Conservation (phyloP, 2,113 vertebrate species). For the Brachypteracias leptosomus region DNA sequence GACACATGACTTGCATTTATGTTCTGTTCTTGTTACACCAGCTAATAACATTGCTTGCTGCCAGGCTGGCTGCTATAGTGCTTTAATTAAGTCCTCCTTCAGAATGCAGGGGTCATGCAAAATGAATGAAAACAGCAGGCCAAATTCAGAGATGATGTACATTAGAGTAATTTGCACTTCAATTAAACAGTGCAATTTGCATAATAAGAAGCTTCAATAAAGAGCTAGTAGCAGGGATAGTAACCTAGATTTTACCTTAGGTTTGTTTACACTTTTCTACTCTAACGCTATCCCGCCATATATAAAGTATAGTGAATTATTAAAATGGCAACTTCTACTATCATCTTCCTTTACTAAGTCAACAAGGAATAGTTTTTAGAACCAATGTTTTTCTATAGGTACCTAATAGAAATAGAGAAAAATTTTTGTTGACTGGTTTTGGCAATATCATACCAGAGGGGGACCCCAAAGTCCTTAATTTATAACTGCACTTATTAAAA, state of each 20-base stretch:
- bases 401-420: not conserved
- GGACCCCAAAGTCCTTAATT: not conserved
- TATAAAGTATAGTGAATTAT: not conserved
- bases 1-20: not conserved
- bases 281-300: not conserved
- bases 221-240: slow-evolving; percentile 1
- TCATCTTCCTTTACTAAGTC: not conserved
- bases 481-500: not conserved
- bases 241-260: slow-evolving; percentile 44
- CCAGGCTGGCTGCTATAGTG: not conserved
- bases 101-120: slow-evolving; percentile 51
- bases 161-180: slow-evolving; percentile 55
- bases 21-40: slow-evolving; percentile 12
- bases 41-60: not conserved
- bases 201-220: slow-evolving; percentile 31
- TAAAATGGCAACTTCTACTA: not conserved
- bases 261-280: slow-evolving; percentile 11
- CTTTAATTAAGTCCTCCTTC: slow-evolving; percentile 51
- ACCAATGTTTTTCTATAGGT: not conserved
- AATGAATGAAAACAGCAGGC: slow-evolving; percentile 52
- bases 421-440: not conserved
- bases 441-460: not conserved
- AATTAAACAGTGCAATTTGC: slow-evolving; percentile 51
- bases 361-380: not conserved
- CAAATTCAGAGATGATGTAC: slow-evolving; percentile 48